Base-by-base conservation (phyloP, 2,113 vertebrate genomes). In the Leptobrachium leishanense region DNA sequence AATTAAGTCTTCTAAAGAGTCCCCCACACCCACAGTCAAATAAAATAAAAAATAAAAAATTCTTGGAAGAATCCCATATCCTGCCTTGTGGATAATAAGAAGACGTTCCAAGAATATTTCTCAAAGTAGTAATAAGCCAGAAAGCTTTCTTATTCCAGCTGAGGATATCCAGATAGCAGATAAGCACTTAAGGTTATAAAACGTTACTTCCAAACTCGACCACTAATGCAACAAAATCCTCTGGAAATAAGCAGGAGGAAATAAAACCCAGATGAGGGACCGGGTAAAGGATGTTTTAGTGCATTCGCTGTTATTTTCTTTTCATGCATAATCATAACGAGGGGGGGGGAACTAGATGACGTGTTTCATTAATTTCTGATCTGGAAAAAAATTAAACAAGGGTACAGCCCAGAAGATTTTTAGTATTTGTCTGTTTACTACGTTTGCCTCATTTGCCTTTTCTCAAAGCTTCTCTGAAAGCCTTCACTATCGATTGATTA, bases 81-180 rank as follows among this genome's bases (percentile, higher is more conserved):
- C 66, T 76, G 82, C 68, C 20, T 81, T 31, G 9, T 0, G 76
- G 76, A 82, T 41, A 77, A 46, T 83, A 64, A 43, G 53, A 57
- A 68, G 76, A 72, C 76, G 72, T 87, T 87, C 82, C 74, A 75
- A 82, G 77, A 85, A 84, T 84, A 83, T 84, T 87, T 84, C 81
- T 76, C 76, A 81, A 81, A 63, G 73, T 72, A 63, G 73, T 72
- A 81, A 74, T 83, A 76, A 85, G 82, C 69, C 66, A 72, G 84
- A 59, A 84, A 70, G 68, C 65, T 41, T 86, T 84, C 81, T 39
- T 68, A 71, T 89, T 87, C 82, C 64, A 80, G 57, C 42, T 75
- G 69, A 85, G 59, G 54, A 20, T 85, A 84, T 77, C 77, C 72
- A 68, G 59, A 73, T 59, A 62, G n/a, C 75, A 69, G 68, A 72